Evolutionary conservation across 2,888 invertebrate genomes (phyloP).

Genomic region (Apeira syringaria): DNA sequence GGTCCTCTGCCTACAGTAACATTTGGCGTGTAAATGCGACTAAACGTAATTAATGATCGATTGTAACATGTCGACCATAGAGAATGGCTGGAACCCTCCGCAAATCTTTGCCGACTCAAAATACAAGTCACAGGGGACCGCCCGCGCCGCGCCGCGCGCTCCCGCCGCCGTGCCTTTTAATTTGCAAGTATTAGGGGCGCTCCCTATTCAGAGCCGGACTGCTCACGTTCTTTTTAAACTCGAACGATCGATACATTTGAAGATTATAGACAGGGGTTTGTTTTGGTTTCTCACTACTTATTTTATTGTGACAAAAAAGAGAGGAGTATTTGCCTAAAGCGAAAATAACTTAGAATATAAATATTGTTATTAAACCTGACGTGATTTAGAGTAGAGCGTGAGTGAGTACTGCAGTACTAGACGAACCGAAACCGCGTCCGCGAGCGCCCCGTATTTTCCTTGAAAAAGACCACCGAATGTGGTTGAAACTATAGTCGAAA

Average conservation of each 20-base stretch:
- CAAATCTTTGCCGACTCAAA: slow-evolving; percentile 72
- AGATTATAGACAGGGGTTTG: background rate
- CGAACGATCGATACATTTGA: slow-evolving; percentile 27
- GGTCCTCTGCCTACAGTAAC: slow-evolving; percentile 52
- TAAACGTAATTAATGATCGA: slow-evolving; percentile 82
- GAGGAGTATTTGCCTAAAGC: too few species aligned
- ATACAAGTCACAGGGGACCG: slow-evolving; percentile 65
- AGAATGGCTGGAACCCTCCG: slow-evolving; percentile 59
- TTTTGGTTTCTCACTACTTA: too few species aligned
- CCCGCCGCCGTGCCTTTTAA: slow-evolving; percentile 77
- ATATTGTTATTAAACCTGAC: too few species aligned
- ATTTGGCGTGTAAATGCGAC: slow-evolving; percentile 79
- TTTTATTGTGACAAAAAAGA: too few species aligned
- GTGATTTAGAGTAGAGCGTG: too few species aligned
- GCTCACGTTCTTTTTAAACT: slow-evolving; percentile 25
- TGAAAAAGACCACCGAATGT: too few species aligned
- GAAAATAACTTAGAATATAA: too few species aligned
- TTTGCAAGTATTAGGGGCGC: slow-evolving; percentile 78
- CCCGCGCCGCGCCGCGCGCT: too few species aligned
- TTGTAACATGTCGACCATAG: slow-evolving; percentile 66
- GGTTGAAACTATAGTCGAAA: too few species aligned
- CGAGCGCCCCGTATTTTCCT: too few species aligned
- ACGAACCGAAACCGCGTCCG: too few species aligned
- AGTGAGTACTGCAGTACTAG: too few species aligned
- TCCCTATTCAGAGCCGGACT: slow-evolving; percentile 40